Evolutionary conservation across 2,888 invertebrate genomes (phyloP).

Genomic region (Pseudococcus longispinus): DNA sequence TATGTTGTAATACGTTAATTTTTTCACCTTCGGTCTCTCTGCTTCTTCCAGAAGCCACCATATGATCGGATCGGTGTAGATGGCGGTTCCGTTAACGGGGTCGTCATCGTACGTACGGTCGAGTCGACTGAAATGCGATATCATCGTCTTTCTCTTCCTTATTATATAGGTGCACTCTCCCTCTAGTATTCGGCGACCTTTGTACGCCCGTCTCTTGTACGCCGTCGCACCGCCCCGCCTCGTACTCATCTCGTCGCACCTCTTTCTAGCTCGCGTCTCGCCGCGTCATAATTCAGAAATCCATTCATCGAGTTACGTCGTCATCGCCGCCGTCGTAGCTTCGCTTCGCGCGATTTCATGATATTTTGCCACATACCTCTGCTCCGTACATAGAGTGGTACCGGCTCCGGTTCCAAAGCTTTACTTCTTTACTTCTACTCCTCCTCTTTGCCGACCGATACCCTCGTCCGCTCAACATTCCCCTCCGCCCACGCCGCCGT

Average conservation of each 20-base stretch:
- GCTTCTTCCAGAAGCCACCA: neutral
- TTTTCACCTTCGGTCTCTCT: neutral
- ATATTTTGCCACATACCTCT: neutral
- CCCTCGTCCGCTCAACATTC: neutral
- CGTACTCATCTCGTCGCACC: neutral
- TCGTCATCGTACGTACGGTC: constrained; percentile 1
- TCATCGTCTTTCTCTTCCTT: constrained; percentile 23
- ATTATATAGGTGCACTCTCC: neutral
- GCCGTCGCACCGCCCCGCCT: neutral
- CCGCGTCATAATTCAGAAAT: constrained; percentile 11
- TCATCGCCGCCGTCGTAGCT: neutral
- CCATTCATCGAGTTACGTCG: neutral
- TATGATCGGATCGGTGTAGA: neutral
- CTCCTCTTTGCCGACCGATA: neutral
- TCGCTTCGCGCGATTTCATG: neutral
- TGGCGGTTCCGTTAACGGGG: neutral
- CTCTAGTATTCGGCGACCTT: constrained; percentile 6
- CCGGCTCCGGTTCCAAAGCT: neutral
- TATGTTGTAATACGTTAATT: too few species aligned
- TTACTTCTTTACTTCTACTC: neutral
- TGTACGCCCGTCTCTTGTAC: neutral
- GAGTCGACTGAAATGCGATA: neutral
- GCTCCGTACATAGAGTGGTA: neutral
- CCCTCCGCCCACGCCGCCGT: neutral
- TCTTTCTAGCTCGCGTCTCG: neutral